A percentile compares a stretch with the other conserved stretches of the same genome.
Conservation (phyloP, 2,113 vertebrate genomes). For the Triplophysa rosa region DNA sequence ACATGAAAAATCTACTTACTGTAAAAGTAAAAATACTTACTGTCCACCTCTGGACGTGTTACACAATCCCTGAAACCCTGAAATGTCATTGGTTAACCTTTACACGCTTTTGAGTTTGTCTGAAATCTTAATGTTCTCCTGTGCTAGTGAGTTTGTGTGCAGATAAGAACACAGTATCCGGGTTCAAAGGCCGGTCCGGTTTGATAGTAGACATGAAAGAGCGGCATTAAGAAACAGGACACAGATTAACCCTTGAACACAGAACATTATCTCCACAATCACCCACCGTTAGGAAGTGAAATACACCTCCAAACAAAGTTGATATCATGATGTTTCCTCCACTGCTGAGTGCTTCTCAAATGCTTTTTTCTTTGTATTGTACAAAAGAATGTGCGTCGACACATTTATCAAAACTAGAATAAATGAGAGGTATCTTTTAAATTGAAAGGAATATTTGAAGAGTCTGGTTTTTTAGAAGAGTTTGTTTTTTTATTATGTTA, state of each 20-base stretch:
- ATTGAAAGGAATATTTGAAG: too few relatives aligned
- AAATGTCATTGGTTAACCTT: conserved; percentile 23
- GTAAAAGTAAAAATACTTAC: too few relatives aligned
- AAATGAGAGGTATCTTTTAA: neutral
- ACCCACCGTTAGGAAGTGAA: neutral
- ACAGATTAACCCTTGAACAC: conserved; percentile 49
- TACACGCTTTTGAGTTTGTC: neutral
- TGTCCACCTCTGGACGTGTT: too few relatives aligned
- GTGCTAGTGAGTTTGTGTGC: neutral
- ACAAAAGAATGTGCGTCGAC: too few relatives aligned
- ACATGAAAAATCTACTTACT: too few relatives aligned
- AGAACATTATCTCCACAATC: conserved; percentile 16
- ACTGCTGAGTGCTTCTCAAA: too few relatives aligned
- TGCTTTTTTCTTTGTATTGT: too few relatives aligned
- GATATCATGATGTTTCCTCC: neutral
- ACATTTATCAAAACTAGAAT: neutral
- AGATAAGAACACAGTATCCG: conserved; percentile 28
- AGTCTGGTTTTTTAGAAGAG: too few relatives aligned
- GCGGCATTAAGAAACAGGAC: conserved; percentile 15
- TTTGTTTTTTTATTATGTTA: too few relatives aligned
- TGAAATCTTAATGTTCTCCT: conserved; percentile 4
- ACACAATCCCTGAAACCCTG: neutral
- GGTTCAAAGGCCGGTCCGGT: conserved; percentile 44
- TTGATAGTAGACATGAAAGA: conserved; percentile 33
- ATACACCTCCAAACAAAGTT: neutral